Percentiles rank a stretch among this genome's conserved stretches.
phyloP scores from a whole-genome alignment of 2,797 vertebrate genomes.

The Phoebastria nigripes region DNA sequence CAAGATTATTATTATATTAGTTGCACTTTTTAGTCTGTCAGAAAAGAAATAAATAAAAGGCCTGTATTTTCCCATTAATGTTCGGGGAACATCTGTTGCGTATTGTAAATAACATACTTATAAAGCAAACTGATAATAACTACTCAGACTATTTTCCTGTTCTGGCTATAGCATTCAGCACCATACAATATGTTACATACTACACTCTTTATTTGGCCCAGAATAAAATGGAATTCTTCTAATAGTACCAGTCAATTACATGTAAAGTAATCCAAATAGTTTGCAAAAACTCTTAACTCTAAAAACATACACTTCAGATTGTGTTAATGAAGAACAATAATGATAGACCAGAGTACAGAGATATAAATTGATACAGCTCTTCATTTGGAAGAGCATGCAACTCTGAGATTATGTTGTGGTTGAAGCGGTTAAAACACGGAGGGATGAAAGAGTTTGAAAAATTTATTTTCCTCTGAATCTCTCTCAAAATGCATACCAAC shows the following conservation, averaged over 20 bases:
- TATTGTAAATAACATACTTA: conserved; percentile 82
- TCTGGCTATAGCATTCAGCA: conserved; percentile 48
- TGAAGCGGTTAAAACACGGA: neutral
- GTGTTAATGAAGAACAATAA: neutral
- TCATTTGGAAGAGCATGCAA: neutral
- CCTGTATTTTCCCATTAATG: conserved; percentile 78
- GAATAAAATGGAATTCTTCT: neutral
- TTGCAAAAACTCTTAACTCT: neutral
- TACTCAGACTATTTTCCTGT: conserved; percentile 68
- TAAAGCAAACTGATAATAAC: conserved; percentile 74
- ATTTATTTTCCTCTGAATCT: neutral
- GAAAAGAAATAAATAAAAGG: conserved; percentile 74
- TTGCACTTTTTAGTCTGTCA: conserved; percentile 78
- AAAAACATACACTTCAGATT: neutral
- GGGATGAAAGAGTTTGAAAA: neutral
- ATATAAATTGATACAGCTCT: neutral
- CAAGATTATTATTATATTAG: conserved; percentile 77
- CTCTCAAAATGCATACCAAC: neutral
- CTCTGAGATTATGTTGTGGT: neutral
- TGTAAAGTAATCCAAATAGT: neutral
- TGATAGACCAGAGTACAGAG: neutral
- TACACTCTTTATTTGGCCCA: neutral
- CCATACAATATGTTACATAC: conserved; percentile 27
- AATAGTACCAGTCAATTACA: neutral
- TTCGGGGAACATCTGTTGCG: conserved; percentile 79